Evolutionary conservation across 2,888 invertebrate species (phyloP), one percentile per base, ranked within the genome.

Genomic region (Stenichneumon culpator): DNA sequence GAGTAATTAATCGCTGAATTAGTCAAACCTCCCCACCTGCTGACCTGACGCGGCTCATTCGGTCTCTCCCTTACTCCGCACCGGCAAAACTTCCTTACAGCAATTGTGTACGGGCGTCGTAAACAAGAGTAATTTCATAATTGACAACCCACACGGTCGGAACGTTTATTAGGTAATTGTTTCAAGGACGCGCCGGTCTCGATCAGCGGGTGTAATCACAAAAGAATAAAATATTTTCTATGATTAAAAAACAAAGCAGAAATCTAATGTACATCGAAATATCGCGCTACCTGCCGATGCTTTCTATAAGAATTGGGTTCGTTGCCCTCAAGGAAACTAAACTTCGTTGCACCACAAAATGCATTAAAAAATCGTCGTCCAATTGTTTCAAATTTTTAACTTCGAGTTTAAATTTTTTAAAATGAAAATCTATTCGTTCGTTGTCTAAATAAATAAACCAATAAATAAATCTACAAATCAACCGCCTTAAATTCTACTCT

Each of bases 91-190:
- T 50, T 54, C 72, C 28, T 82, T 79, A 73, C 77, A 36, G 65
- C 79, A 88, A 87, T 88, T 86, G 69, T 67, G 52, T 28, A 82
- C 80, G 82, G 86, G 86, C 88, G 86, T 88, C 82, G 89, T 88
- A 90, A 91, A 89, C 89, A 89, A 91, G 89, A 87, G 86, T 92
- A 90, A 92, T 92, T 91, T 90, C 88, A 90, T 93, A 93, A 93
- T 93, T 93, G 91, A 63, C 88, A 86, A 86, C 92, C 92, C 88
- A 93, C 91, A 90, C 90, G 88, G 82, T 63, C 68, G 39, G 32
- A 72, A 25, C 73, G 86, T 89, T 83, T 11, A 90, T 92, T 92
- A 88, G 89, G 88, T 92, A 92, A 93, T 93, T 91, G 88, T 86
- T 87, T 85, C 88, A 89, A 89, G 73, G 83, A 84, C 72, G 83